Base-by-base conservation (phyloP, 2,888 invertebrate species). In the Leptinotarsa rubiginosa region DNA sequence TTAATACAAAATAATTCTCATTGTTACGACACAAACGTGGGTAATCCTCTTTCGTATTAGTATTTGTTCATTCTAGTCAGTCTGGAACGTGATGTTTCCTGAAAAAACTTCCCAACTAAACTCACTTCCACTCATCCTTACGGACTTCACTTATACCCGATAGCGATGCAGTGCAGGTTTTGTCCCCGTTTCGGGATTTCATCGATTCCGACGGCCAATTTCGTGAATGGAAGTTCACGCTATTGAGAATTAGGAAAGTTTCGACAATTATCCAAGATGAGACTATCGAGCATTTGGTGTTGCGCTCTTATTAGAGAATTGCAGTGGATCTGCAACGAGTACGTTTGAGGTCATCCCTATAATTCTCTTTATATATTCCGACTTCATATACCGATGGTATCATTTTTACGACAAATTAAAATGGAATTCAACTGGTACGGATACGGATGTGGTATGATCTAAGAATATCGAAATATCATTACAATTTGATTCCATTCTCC, bases 1-100 rank as follows among this genome's bases (percentile, higher is more conserved):
- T 50, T 47, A 31, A 67, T 69, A 73, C 65, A 73, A 50, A 75
- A 72, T 72, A 72, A 75, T 75, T 72, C 72, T 68, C 72, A 75
- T 75, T 75, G 72, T 72, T 69, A 75, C 65, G 65, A 69, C 59
- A 69, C 65, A 65, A 71, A 69, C 70, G 71, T 75, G 74, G 62
- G 65, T 71, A 75, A 75, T 75, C 71, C 71, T 71, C 74, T 75
- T 69, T 71, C 65, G 69, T 71, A 71, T 71, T 71, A 69, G 74
- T 75, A 75, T 75, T 75, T 75, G 74, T 71, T 71, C 72, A 75
- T 75, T 75, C 75, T 65, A 69, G 75, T 75, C 75, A 69, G 71
- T 69, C 54, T 71, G 59, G 72, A 47, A 75, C 75, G 75, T 72
- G 72, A 75, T 67, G 75, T 72, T 72, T 66, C 65, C 59, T 47